These are phyloP conservation scores for Rhagologus leucostigma DNA, from an alignment of 2,113 vertebrate species.

Conservation along the genomic window DNA sequence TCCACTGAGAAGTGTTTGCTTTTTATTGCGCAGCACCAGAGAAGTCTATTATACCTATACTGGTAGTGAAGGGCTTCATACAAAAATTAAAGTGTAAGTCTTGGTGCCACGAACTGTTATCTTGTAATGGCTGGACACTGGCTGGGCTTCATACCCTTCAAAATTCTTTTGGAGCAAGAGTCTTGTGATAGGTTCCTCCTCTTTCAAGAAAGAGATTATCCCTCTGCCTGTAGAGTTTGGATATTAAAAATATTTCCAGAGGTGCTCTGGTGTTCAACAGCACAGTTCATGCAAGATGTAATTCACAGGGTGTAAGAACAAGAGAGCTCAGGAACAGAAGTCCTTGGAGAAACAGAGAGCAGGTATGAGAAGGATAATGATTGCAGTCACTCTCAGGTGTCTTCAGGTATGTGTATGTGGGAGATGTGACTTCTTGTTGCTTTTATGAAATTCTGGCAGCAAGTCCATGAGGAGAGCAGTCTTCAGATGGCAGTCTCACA, in stretches of 20 bases:
- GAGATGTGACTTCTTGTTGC: neutral
- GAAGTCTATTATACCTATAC: neutral
- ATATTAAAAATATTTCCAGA: neutral
- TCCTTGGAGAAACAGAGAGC: neutral
- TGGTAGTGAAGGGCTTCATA: neutral
- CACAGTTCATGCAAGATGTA: neutral
- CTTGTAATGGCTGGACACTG: neutral
- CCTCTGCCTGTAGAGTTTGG: neutral
- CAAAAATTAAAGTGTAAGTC: neutral
- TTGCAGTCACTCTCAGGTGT: neutral
- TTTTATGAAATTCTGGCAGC: neutral
- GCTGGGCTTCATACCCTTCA: neutral
- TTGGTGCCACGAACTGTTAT: neutral
- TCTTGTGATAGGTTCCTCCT: neutral
- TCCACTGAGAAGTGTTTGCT: neutral
- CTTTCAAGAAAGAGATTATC: neutral
- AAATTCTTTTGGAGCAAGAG: neutral
- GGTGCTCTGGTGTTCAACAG: neutral
- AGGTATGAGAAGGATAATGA: neutral
- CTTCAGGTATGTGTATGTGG: neutral
- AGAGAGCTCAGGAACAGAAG: neutral
- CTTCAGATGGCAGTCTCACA: neutral
- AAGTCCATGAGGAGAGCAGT: neutral
- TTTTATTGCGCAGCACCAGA: neutral
- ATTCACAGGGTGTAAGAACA: neutral